Evolutionary conservation across 1,140 invertebrate species (phyloP), one percentile per base, ranked within the genome.

Genomic region (Microplitis mediator): DNA sequence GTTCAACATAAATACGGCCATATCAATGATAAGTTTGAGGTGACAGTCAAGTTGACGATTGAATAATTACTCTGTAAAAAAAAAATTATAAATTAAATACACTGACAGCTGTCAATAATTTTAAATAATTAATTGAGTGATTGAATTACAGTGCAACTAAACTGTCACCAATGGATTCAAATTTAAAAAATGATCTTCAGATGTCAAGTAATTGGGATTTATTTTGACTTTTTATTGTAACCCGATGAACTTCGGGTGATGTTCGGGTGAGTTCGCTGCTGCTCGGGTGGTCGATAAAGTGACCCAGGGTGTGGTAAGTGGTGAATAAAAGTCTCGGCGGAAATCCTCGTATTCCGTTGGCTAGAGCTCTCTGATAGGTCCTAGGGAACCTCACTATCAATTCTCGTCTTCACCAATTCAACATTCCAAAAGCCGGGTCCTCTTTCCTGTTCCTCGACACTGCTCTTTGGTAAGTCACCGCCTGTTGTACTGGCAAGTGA

Each of bases 1-100:
- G 89, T 95, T 95, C 84, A 94, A 88, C 88, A 94, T 90, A 89
- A 95, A 95, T 87, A 94, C 93, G 86, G 94, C 93, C 94, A 95
- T 95, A 86, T 88, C 88, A 79, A 74, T 73, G 50, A 69, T 36
- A 50, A 62, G 64, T 32, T 32, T 14, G 66, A 54, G 34, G 50
- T 34, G 58, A 72, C 68, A 64, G 62, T 70, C 60, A 65, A 74
- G 45, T 32, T 8, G 34, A 4, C 11, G 35, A 16, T 9, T 9
- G 14, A 73, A n/a, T 45, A 6, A 3, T 45, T 5, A 45, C 39
- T 3, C 39, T 3, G 11, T 5, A 45, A 45, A 45, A 45, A 2
- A 45, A 6, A 9, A 45, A 45, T 11, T 5, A 9, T 45, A 45
- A 45, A 23, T 23, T 23, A 45, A 45, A 11, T 8, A 45, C 36